Evolutionary conservation across 2,797 vertebrate species (phyloP).

Genomic region (Xiphophorus birchmanni): DNA sequence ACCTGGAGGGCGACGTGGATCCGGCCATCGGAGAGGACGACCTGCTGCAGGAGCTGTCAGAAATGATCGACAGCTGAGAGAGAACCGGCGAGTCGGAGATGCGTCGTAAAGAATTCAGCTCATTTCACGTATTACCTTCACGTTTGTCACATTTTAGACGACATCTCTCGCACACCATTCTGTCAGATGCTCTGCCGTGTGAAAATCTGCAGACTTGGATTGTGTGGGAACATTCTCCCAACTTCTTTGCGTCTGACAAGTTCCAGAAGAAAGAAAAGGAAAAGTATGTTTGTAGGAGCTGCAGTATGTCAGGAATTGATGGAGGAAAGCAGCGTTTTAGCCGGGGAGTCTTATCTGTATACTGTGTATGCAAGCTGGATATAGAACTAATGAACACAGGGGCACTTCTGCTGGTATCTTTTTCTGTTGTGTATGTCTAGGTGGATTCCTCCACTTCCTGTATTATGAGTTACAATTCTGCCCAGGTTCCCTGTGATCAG

Average conservation of each 20-base stretch:
- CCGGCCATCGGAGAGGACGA: conserved; percentile 87
- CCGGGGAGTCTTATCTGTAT: conserved; percentile 63
- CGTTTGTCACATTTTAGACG: conserved; percentile 14
- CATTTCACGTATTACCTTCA: conserved; percentile 5
- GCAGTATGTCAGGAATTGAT: conserved; percentile 17
- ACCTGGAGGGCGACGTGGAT: conserved; percentile 89
- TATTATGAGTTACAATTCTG: not conserved
- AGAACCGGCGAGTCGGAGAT: not conserved
- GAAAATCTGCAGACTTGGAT: not conserved
- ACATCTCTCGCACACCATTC: conserved; percentile 12
- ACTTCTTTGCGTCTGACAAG: not conserved
- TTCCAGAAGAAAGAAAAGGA: not conserved
- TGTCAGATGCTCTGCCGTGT: conserved; percentile 31
- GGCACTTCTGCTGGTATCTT: not conserved
- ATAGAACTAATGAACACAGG: conserved; percentile 13
- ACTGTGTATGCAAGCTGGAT: conserved; percentile 76
- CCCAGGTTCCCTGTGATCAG: not conserved
- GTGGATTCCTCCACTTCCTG: not conserved
- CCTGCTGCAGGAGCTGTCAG: conserved; percentile 73
- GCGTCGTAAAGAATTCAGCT: not conserved
- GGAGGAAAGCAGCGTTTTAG: conserved; percentile 27
- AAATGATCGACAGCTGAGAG: conserved; percentile 78
- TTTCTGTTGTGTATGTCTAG: not conserved
- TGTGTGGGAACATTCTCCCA: not conserved
- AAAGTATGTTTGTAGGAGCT: not conserved